Evolutionary conservation across 92 coral and sea anemone genomes (phyloP), one percentile per base, ranked within the genome.

Genomic region (Phymanthus crucifer): DNA sequence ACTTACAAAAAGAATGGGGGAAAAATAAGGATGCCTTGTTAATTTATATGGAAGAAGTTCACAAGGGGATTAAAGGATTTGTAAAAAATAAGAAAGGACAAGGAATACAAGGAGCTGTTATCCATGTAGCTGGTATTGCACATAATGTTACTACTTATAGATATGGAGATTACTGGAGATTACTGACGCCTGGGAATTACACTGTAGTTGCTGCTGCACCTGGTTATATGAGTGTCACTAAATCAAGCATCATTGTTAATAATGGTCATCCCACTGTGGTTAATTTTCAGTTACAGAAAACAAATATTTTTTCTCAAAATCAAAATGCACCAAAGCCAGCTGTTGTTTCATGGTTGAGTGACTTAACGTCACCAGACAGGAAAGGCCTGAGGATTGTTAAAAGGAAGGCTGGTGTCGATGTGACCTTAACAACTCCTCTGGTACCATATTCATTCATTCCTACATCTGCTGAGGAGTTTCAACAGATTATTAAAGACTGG

Each of bases 111-210:
- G 81, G 83, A 72, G 99, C 99, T 4, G 85, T 87, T 21, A 82
- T 96, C 38, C 84, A 87, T 72, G 97, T 96, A 8, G 61, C 81
- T 32, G 98, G 97, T 36, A 36, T 93, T 2, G 71, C 87, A 23
- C 89, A 93, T 69, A 91, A 89, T 85, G 86, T 93, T 27, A 89
- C 92, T 6, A 89, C 98, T 12, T 85, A 88, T 13, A 71, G 56
- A 52, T 58, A 85, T 80, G 99, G 98, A 19, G 96, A 91, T 73
- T 96, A 86, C 78, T 96, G 98, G 98, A 79, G 99, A 64, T 75
- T 96, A 7, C 80, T 96, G 19, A 74, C 91, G 16, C 96, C 92
- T 40, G 97, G 97, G 34, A 81, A 68, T 6, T 96, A 96, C 65
- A 80, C 89, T 0, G 87, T 96, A 52, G 79, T 73, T 31, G 98